These are phyloP conservation scores for Carlito syrichta DNA, from an alignment of 2,113 vertebrate species.

Conservation along the genomic window DNA sequence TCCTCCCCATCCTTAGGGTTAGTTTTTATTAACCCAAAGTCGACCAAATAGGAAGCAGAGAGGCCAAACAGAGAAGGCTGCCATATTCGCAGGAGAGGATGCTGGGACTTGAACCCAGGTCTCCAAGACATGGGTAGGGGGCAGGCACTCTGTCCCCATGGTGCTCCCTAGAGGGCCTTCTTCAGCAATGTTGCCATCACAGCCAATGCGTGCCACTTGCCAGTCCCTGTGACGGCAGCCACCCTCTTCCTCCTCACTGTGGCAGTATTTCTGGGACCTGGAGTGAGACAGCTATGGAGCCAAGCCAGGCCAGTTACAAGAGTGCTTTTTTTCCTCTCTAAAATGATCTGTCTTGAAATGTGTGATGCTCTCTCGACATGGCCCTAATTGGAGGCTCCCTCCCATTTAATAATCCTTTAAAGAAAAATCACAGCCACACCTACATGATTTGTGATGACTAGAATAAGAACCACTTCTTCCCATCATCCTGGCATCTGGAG, in stretches of 20 bases:
- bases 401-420: slow-evolving; percentile 44
- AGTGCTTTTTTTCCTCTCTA: background rate
- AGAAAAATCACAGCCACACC: background rate
- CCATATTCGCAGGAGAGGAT: background rate
- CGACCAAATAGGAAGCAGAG: background rate
- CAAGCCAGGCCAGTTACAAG: background rate
- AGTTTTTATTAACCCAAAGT: background rate
- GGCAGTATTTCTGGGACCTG: background rate
- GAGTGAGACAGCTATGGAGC: background rate
- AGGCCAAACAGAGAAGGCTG: background rate
- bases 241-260: background rate
- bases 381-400: background rate
- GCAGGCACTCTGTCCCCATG: background rate
- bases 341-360: background rate
- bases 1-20: background rate
- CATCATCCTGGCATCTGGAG: background rate
- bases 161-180: background rate
- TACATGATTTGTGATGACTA: background rate
- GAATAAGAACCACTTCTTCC: background rate
- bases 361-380: background rate
- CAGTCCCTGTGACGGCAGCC: no score
- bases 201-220: background rate
- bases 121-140: background rate
- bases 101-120: background rate
- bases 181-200: background rate